Base-by-base conservation (phyloP, 2,888 invertebrate genomes). In the Teleogryllus oceanicus region DNA sequence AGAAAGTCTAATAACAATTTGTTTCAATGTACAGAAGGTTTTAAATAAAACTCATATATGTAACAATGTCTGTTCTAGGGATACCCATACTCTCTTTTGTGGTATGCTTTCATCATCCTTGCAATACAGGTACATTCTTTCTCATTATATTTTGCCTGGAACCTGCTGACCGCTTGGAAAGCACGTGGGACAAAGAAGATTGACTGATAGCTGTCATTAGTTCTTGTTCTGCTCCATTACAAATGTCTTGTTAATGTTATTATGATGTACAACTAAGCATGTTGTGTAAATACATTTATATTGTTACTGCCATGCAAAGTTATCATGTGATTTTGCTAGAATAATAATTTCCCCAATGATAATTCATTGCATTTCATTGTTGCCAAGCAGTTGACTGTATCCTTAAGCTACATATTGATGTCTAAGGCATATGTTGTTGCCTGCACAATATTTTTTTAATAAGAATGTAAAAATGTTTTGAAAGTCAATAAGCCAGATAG, bases 111-210 rank as follows among this genome's bases (percentile, higher is more conserved):
- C 87, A 92, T 97, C 82, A 88, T 95, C 77, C 88, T 95, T 16
- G 96, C 95, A 11, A 90, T 94, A 75, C 98, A 98, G 89, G 93
- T 98, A 79, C 97, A 97, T 87, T 90, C 92, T 83, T 96, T 96
- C 88, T 94, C 96, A 79, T 86, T 96, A 74, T 93, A 93, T 87
- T 96, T 96, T 87, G 93, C 95, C 16, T 93, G 92, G 88, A 94
- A 93, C 86, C 90, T 97, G 83, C 89, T 96, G 82, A 90, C 90
- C 82, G 95, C 95, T 80, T 97, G 96, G 97, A 93, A 92, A 86
- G 91, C 93, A 74, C 89, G 94, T 85, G 93, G 93, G 79, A 88
- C 90, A 74, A 92, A 91, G 86, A 94, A 94, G 89, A 86, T 89
- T 83, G 92, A 94, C 84, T 95, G 81, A 82, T 62, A 62, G n/a